Base-by-base conservation (phyloP, 2,888 invertebrate genomes). In the Campoletis raptor region DNA sequence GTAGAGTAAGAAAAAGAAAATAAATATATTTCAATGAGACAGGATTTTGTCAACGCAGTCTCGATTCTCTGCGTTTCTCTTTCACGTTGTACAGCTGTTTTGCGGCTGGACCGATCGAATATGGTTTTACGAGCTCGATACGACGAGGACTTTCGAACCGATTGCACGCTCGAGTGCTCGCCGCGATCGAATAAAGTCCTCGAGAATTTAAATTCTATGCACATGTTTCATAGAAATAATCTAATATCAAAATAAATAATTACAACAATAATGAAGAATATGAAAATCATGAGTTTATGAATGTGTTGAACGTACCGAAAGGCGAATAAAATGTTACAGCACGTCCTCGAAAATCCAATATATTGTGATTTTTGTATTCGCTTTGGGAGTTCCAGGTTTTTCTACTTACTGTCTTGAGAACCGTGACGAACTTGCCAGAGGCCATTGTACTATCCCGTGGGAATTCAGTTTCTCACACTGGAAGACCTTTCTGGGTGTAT, bases 361-460 rank as follows among this genome's bases (percentile, higher is more conserved):
- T 42, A 61, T 70, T 40, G 5, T 30, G 21, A 42, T 66, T 36
- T 61, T 36, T 74, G 80, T 73, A 30, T 67, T 78, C 52, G 54
- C 21, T 67, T 64, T 52, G 30, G 61, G 42, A 57, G 64, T 48
- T 42, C 67, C 24, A 54, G 36, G 54, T 76, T 76, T 82, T 76
- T 57, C 30, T 57, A 12, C 69, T 73, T 69, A 87, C 87, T 87
- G 89, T 90, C 86, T 88, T 81, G 48, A 77, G 64, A 84, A 79
- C 83, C 76, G 73, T 73, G 83, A 74, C 73, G 76, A 76, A 74
- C 81, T 66, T 70, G 70, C 84, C 78, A 70, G 74, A 70, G 67
- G 79, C 82, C 82, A 87, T 89, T 90, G 90, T 90, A 52, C 48
- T 5, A 82, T 87, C 88, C 85, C 87, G 90, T 88, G 87, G 83